These are phyloP conservation scores for Watsonalla cultraria DNA, from an alignment of 2,888 invertebrate genomes.

Conservation along the genomic window DNA sequence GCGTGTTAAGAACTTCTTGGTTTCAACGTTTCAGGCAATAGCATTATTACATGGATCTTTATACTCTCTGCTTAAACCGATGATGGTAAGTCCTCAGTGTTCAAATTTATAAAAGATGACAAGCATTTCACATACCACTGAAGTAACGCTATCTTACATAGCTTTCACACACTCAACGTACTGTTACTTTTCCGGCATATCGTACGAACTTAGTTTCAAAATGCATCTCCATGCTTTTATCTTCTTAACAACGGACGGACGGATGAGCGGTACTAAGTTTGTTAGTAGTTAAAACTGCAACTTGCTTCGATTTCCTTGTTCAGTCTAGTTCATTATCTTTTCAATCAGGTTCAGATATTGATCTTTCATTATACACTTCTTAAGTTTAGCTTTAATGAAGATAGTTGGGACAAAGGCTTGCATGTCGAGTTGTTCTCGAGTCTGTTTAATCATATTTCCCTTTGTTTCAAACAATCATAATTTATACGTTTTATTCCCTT, in stretches of 20 bases:
- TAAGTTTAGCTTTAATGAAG: background rate
- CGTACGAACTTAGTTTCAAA: constrained; percentile 4
- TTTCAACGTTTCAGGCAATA: too few relatives aligned
- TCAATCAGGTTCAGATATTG: constrained; percentile 2
- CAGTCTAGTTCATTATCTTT: background rate
- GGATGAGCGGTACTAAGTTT: constrained; percentile 17
- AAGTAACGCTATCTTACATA: too few relatives aligned
- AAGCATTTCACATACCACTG: too few relatives aligned
- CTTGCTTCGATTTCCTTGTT: background rate
- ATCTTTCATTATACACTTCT: constrained; percentile 1
- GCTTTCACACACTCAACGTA: too few relatives aligned
- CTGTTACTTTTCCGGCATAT: too few relatives aligned
- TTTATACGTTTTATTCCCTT: too few relatives aligned
- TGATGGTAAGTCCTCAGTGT: too few relatives aligned
- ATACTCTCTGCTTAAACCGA: too few relatives aligned
- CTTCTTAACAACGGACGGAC: constrained; percentile 12
- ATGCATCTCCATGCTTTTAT: constrained; percentile 3
- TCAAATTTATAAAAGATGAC: too few relatives aligned
- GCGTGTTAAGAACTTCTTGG: too few relatives aligned
- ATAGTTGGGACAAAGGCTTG: background rate
- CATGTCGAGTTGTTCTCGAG: background rate
- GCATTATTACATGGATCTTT: too few relatives aligned
- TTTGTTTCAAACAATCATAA: too few relatives aligned
- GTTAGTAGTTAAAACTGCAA: constrained; percentile 9
- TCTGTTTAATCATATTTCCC: constrained; percentile 4